Conservation (phyloP, 2,113 vertebrate genomes). For the Gavia stellata region DNA sequence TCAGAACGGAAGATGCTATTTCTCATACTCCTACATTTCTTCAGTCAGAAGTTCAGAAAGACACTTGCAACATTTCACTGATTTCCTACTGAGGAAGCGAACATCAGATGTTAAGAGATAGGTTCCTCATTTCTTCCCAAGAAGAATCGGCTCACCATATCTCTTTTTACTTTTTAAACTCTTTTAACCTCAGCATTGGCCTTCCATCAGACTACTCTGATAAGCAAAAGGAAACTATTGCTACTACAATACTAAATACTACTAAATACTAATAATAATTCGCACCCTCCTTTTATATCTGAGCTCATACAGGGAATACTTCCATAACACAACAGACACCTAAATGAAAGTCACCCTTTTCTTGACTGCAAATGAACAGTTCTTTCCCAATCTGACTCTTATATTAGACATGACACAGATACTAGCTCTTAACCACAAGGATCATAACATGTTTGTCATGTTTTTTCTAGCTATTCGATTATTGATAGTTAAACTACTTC, state of each 20-base stretch:
- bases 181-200: background rate
- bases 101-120: background rate
- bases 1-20: background rate
- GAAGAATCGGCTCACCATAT: background rate
- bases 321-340: background rate
- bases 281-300: background rate
- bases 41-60: background rate
- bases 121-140: background rate
- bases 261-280: background rate
- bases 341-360: background rate
- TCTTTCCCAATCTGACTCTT: background rate
- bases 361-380: background rate
- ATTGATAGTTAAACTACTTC: background rate
- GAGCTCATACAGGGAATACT: background rate
- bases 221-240: background rate
- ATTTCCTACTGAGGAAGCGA: background rate
- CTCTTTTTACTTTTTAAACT: background rate
- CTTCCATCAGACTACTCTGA: background rate
- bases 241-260: background rate
- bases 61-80: background rate
- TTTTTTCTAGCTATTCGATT: background rate
- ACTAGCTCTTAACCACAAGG: background rate
- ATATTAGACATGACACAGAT: background rate
- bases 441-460: background rate
- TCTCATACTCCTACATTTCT: background rate